Evolutionary conservation across 2,797 vertebrate genomes (phyloP).

Genomic region (Amazona finschi): DNA sequence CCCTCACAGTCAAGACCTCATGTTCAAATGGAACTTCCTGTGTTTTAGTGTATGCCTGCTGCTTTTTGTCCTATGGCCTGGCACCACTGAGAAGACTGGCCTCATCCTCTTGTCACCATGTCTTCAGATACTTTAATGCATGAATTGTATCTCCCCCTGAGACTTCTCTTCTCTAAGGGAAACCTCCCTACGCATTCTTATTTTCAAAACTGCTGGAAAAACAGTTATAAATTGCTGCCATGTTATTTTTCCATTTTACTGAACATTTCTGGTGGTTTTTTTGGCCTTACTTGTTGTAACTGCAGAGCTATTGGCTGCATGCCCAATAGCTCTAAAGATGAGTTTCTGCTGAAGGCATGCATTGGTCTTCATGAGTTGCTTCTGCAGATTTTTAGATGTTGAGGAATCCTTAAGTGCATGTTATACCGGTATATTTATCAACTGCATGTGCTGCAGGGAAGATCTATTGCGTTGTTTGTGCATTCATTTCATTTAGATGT

Average conservation of each 20-base stretch:
- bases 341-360: not conserved
- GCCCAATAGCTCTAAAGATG: not conserved
- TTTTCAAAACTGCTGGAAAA: not conserved
- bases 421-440: not conserved
- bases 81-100: not conserved
- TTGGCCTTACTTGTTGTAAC: rapidly evolving
- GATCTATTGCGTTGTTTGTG: rapidly evolving
- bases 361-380: not conserved
- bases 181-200: not conserved
- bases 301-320: not conserved
- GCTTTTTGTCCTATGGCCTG: not conserved
- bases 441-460: not conserved
- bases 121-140: not conserved
- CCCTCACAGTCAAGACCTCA: not conserved
- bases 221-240: rapidly evolving
- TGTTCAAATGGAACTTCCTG: not conserved
- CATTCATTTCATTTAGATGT: not conserved
- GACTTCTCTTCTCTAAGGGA: not conserved
- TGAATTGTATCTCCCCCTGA: not conserved
- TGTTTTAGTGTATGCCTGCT: not conserved
- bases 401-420: not conserved
- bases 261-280: not conserved
- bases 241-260: not conserved
- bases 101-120: not conserved
- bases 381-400: not conserved